Evolutionary conservation across 2,113 vertebrate genomes (phyloP), one percentile per base, ranked within the genome.

Genomic region (Oceanites oceanicus): DNA sequence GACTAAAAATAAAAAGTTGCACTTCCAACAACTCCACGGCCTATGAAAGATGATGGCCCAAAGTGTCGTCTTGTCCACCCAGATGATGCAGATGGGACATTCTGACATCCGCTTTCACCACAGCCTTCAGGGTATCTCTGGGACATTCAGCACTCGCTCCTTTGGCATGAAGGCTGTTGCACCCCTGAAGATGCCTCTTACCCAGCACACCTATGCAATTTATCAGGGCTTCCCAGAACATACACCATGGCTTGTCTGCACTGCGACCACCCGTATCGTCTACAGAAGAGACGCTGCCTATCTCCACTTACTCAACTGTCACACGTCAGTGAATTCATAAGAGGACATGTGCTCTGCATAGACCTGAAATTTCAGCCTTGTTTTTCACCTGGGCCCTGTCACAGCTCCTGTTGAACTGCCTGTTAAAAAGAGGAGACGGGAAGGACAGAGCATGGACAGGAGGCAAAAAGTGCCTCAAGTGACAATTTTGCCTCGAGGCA

Each of bases 241-340:
- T 15, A 40, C 29, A 18, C 13, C 50, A 21, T 7, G 2, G 12
- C 6, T 6, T 8, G 40, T 10, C 56, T 11, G 29, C 25, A 12
- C 56, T 22, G 30, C 1, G 0, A 50, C 6, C 66, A 11, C 11
- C 18, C 2, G 0, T 5, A 8, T 4, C 3, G 0, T 6, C 74
- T 4, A 6, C 2, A 0, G 9, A 55, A 42, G 56, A n/a, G 36
- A 58, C 0, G 0, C 42, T 56, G 81, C 26, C 47, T 15, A 6
- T 5, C 42, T 61, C 30, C 3, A 0, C 62, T 42, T 22, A 4
- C 9, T 4, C 73, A 25, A 3, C 26, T 27, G 9, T 12, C 86
- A 21, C 27, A 32, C 44, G 15, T 3, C n/a, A 29, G 4, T 22
- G 25, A 83, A 14, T 8, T 34, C 27, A 5, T 0, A 11, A 58